A percentile compares a stretch with the other conserved stretches of the same genome.
Evolutionary conservation across 2,113 vertebrate genomes (phyloP).

Genomic region (Thymallus thymallus): DNA sequence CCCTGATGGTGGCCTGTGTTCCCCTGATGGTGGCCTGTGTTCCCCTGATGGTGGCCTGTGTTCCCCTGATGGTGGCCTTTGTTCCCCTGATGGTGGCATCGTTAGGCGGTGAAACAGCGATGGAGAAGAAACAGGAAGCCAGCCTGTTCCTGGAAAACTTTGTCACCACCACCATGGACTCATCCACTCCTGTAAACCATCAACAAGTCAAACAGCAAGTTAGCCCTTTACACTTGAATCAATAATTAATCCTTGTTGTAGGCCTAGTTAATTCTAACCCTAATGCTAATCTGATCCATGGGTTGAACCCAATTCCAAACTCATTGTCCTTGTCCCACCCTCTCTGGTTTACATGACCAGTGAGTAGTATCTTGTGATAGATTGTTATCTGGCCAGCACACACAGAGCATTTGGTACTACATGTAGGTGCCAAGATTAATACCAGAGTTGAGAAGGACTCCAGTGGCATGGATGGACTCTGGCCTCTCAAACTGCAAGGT

Average conservation of each 20-base stretch:
- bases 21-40: no score
- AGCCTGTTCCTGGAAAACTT: slow-evolving; percentile 69
- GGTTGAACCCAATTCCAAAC: neutral
- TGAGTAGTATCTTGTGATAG: neutral
- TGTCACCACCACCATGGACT: slow-evolving; percentile 65
- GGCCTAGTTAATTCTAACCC: neutral
- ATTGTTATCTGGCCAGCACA: no score
- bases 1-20: no score
- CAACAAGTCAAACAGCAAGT: neutral
- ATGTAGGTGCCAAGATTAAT: slow-evolving; percentile 7
- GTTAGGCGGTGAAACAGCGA: slow-evolving; percentile 62
- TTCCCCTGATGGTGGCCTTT: slow-evolving; percentile 67
- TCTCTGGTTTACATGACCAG: neutral
- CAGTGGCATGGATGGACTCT: slow-evolving; percentile 60
- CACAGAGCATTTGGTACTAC: neutral
- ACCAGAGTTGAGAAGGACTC: slow-evolving; percentile 70
- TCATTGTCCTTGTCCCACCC: neutral
- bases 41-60: no score
- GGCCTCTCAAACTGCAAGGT: slow-evolving; percentile 73
- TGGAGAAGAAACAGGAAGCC: slow-evolving; percentile 55
- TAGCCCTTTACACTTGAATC: neutral
- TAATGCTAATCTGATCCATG: neutral
- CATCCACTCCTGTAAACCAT: slow-evolving; percentile 60
- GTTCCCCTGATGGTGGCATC: slow-evolving; percentile 65
- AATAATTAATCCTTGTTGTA: neutral